phyloP scores from a whole-genome alignment of 2,797 vertebrate species.

The Morus bassanus region DNA sequence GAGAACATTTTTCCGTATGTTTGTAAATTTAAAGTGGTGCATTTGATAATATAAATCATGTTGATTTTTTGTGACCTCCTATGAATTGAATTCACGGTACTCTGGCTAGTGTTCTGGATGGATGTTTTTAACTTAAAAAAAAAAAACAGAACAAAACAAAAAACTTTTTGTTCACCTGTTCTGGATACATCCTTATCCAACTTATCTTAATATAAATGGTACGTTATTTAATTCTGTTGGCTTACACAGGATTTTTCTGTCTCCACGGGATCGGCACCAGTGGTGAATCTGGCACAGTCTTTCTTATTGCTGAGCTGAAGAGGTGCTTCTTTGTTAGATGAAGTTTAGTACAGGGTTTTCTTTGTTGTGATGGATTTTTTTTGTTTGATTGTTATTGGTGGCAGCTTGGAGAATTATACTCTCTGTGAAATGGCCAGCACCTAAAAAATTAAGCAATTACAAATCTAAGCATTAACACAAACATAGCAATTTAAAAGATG shows the following conservation, averaged over 20 bases:
- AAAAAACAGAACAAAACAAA: fast-evolving
- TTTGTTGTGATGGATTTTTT: not conserved
- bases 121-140: not conserved
- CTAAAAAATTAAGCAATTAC: not conserved
- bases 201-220: not conserved
- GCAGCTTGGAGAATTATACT: not conserved
- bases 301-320: not conserved
- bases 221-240: not conserved
- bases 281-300: not conserved
- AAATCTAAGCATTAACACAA: not conserved
- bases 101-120: not conserved
- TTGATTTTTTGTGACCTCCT: not conserved
- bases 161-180: fast-evolving
- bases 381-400: not conserved
- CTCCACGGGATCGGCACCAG: not conserved
- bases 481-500: not conserved
- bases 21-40: not conserved
- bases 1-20: not conserved
- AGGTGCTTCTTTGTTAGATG: not conserved
- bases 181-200: not conserved
- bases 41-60: not conserved
- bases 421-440: not conserved
- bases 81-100: not conserved
- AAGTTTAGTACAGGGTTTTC: not conserved
- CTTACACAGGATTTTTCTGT: not conserved